Base-by-base conservation (phyloP, 2,888 invertebrate genomes). In the Silvanus unidentatus region DNA sequence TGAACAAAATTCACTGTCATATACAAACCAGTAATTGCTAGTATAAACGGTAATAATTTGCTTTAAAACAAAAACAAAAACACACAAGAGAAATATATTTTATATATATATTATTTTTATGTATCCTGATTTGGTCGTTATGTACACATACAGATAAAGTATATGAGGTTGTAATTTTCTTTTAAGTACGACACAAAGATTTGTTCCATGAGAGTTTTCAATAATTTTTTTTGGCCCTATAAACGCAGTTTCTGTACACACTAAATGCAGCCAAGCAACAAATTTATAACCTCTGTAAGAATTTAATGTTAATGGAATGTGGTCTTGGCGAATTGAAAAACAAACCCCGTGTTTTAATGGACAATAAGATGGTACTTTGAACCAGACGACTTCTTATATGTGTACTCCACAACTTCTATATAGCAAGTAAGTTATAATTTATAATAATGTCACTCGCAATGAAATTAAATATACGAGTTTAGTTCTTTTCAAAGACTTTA, bases 311-410 rank as follows among this genome's bases (percentile, higher is more conserved):
- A 61, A 60, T 57, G 66, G 67, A 67, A 67, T 67, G 67, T 57
- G 62, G 66, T 66, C 62, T 59, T 54, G 58, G 58, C 60, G 62
- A 55, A 64, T 57, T 57, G 65, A 67, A 66, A 67, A 67, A 67
- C 66, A 65, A 64, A 66, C 63, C 64, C 63, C 57, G 64, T 62
- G 65, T 64, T 64, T 66, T 65, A 66, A 67, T 66, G 65, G 67
- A 66, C 67, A 66, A 66, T 66, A 65, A 65, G 67, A 64, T 64
- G 65, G 65, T 66, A 62, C 65, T 66, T 65, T 64, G 59, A 64
- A 62, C 62, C 65, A 65, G 66, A 67, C 67, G 55, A 65, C 65
- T 66, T 66, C 67, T 66, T 67, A 56, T 59, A 46, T 15, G 39
- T 13, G 22, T 48, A 53, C 55, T 52, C 52, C 57, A 22, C 22